These are phyloP conservation scores for Pachydiplax longipennis DNA, from an alignment of 2,888 invertebrate species.

Conservation along the genomic window DNA sequence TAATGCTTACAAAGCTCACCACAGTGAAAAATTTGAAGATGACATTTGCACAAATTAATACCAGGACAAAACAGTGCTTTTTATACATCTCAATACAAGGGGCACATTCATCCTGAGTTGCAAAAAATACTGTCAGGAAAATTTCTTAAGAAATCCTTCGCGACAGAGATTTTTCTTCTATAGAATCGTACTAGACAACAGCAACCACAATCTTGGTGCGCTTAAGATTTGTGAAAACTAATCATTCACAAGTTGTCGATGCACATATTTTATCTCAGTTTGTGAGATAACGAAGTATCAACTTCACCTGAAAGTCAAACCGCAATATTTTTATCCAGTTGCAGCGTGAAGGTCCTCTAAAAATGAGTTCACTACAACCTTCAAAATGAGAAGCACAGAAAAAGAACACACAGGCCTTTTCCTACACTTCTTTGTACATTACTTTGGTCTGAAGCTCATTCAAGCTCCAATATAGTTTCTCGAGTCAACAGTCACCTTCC, in stretches of 20 bases:
- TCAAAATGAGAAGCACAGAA: slow-evolving; percentile 24
- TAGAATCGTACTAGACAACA: slow-evolving; percentile 15
- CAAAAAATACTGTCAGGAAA: slow-evolving; percentile 34
- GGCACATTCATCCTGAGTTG: slow-evolving; percentile 32
- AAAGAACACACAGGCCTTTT: slow-evolving; percentile 24
- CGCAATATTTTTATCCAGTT: not conserved
- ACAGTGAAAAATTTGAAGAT: slow-evolving; percentile 35
- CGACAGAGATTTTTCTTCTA: slow-evolving; percentile 13
- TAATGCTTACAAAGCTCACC: slow-evolving; percentile 41
- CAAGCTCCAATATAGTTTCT: not conserved
- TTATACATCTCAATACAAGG: slow-evolving; percentile 16
- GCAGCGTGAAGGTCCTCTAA: slow-evolving; percentile 4
- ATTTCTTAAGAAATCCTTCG: not conserved
- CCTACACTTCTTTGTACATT: slow-evolving; percentile 35
- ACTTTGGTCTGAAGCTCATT: slow-evolving; percentile 30
- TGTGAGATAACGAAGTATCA: slow-evolving; percentile 20
- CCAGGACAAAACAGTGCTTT: slow-evolving; percentile 15
- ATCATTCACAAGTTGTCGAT: slow-evolving; percentile 18
- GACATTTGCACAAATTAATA: slow-evolving; percentile 38
- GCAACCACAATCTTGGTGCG: slow-evolving; percentile 34
- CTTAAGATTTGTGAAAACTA: slow-evolving; percentile 18
- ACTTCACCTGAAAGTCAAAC: not conserved
- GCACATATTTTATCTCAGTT: slow-evolving; percentile 22
- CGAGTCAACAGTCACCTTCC: not conserved
- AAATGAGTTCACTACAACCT: slow-evolving; percentile 37